Percentiles rank a stretch among this genome's conserved stretches.
These are phyloP conservation scores for Daboia siamensis DNA, from an alignment of 2,113 vertebrate genomes.

Conservation along the genomic window DNA sequence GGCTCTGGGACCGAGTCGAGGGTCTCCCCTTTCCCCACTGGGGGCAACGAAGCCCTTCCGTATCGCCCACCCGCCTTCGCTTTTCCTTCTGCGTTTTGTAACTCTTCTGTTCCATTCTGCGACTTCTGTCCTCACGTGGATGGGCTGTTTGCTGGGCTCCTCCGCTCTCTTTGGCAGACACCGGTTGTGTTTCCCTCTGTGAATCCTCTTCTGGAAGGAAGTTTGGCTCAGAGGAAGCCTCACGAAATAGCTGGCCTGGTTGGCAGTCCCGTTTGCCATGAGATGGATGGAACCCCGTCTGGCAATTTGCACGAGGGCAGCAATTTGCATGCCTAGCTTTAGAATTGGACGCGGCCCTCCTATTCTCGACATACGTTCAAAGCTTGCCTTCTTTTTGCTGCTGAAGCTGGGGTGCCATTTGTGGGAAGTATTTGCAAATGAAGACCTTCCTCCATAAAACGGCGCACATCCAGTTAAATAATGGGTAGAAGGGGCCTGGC, in stretches of 20 bases:
- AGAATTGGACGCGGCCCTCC: not conserved
- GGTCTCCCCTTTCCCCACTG: not conserved
- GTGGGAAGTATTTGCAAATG: not conserved
- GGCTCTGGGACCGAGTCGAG: not conserved
- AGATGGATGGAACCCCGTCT: not conserved
- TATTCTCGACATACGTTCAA: not conserved
- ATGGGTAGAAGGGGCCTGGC: not conserved
- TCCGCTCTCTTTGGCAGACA: accelerated
- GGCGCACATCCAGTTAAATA: not conserved
- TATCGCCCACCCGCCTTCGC: not conserved
- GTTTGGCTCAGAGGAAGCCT: not conserved
- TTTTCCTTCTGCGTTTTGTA: not conserved
- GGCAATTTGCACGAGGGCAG: not conserved
- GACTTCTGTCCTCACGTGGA: too few species aligned
- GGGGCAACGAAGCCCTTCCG: not conserved
- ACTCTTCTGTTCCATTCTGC: not conserved
- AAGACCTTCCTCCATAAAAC: not conserved
- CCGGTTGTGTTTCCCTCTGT: not conserved
- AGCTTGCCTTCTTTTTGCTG: not conserved
- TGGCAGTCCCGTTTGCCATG: not conserved
- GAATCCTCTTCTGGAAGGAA: not conserved
- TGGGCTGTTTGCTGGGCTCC: not conserved
- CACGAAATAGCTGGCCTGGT: not conserved
- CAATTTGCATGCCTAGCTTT: not conserved
- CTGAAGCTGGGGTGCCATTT: not conserved